These are phyloP conservation scores for Cryptoprocta ferox DNA, from an alignment of 2,797 vertebrate genomes.

Conservation along the genomic window DNA sequence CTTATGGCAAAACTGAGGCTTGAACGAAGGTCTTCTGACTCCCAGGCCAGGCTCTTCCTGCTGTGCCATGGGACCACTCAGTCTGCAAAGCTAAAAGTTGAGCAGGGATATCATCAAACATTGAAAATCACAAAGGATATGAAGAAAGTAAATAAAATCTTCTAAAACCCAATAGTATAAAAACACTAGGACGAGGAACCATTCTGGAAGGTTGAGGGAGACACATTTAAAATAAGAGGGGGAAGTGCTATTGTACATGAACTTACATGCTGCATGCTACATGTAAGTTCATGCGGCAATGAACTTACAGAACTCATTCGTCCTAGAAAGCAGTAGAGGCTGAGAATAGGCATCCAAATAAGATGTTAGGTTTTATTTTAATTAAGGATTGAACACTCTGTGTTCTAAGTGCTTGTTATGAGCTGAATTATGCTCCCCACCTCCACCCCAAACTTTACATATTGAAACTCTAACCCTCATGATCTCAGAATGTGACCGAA, in stretches of 20 bases:
- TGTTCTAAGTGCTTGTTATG: background rate
- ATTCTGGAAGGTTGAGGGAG: background rate
- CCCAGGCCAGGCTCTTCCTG: background rate
- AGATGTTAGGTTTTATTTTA: background rate
- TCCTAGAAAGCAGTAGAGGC: background rate
- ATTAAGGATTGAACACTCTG: background rate
- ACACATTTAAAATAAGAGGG: background rate
- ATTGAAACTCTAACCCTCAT: background rate
- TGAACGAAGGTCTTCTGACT: background rate
- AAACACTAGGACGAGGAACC: background rate
- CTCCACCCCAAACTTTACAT: background rate
- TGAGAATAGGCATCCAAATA: background rate
- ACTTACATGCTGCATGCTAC: too few relatives aligned
- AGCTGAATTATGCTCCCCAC: background rate
- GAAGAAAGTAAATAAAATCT: background rate
- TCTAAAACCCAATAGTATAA: background rate
- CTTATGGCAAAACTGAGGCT: background rate
- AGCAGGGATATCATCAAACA: background rate
- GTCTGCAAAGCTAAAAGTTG: background rate
- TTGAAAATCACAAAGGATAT: background rate
- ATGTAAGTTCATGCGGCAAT: too few relatives aligned
- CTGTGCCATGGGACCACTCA: background rate
- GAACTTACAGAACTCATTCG: background rate
- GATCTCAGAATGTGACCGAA: background rate
- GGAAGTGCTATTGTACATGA: too few relatives aligned